Base-by-base conservation (phyloP, 2,888 invertebrate species). In the Leptura quadrifasciata region DNA sequence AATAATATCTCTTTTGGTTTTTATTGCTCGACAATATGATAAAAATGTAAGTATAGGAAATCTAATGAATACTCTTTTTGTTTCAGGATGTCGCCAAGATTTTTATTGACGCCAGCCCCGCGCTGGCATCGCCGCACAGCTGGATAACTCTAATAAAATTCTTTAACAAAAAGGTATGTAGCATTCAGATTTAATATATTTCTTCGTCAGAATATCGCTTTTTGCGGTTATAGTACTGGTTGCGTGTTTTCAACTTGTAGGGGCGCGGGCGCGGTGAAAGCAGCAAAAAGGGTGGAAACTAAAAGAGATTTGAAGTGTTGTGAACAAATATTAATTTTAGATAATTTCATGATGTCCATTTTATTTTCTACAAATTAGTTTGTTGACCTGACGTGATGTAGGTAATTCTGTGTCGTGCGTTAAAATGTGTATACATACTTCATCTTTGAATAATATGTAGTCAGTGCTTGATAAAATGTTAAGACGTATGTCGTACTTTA, bases 111-210 rank as follows among this genome's bases (percentile, higher is more conserved):
- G 87, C 88, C 87, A 84, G 87, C 87, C 82, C 72, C 79, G 84
- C 81, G 87, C 88, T 87, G 88, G 88, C 87, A 85, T 69, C 83
- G 81, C 63, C 85, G 82, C 81, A 87, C 87, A 78, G 86, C 88
- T 78, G 88, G 88, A 85, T 88, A 87, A 87, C 78, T 79, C 77
- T 67, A 70, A 74, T 78, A 78, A 76, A 80, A 79, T 82, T 81
- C 77, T 75, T 81, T 77, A 39, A 78, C 70, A 79, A 81, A 82
- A 83, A 82, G 80, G 74, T 74, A 74, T 68, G 74, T 68, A 15
- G 9, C 52, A 71, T 61, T 61, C 61, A 60, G 31, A 70, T 60
- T 80, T 74, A 67, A 77, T 75, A 69, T 57, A 57, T 65, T 18
- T 64, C 64, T 20, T 31, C 15, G 35, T 39, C 60, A 12, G 61